Conservation (phyloP, 2,888 invertebrate species). For the Scaptomyza cyrtandrae region DNA sequence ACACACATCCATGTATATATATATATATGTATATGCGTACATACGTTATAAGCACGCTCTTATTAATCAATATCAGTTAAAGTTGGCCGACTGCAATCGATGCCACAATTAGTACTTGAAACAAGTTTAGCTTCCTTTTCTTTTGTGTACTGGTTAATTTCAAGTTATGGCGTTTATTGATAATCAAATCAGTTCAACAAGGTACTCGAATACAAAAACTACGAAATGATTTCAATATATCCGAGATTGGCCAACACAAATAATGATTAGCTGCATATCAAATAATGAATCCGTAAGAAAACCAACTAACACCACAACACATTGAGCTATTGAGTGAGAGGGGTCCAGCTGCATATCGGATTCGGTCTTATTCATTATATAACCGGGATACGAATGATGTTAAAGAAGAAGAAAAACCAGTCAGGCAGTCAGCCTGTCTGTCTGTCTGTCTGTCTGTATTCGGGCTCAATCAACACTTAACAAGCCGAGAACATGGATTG, state of each 20-base stretch:
- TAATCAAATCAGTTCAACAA: neutral
- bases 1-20: too few relatives aligned
- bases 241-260: neutral
- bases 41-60: constrained; percentile 14
- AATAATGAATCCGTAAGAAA: neutral
- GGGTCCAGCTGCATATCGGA: constrained; percentile 2
- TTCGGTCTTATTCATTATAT: constrained; percentile 13
- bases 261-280: neutral
- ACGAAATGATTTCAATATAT: constrained; percentile 1
- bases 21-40: neutral
- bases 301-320: neutral
- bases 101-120: neutral
- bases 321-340: neutral
- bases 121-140: neutral
- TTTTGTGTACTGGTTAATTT: neutral
- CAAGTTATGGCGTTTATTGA: neutral
- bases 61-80: constrained; percentile 45
- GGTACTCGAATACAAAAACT: neutral
- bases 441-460: neutral
- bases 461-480: constrained; percentile 17
- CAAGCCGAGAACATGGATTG: constrained; percentile 15
- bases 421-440: neutral
- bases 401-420: neutral
- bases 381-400: neutral
- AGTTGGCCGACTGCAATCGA: constrained; percentile 16